A percentile compares a stretch with the other conserved stretches of the same genome.
Evolutionary conservation across 2,888 invertebrate species (phyloP).

Genomic region (Hylaea fasciaria): DNA sequence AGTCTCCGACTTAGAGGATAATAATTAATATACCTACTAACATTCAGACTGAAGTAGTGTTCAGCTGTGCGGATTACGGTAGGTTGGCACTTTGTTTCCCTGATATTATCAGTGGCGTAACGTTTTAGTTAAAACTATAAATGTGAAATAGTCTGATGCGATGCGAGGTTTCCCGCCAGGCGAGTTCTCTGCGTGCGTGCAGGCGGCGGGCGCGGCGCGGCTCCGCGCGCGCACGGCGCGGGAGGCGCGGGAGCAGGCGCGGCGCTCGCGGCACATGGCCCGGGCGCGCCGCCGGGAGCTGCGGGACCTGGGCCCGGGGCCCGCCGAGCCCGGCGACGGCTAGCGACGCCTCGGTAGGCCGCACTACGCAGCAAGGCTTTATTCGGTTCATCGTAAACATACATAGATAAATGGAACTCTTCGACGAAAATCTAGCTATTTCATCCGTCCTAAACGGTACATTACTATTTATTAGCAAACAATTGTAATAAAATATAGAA

Average conservation of each 20-base stretch:
- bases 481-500: not conserved
- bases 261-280: constrained; percentile 64
- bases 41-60: no score
- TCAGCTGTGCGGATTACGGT: no score
- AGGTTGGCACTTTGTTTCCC: no score
- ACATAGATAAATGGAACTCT: no score
- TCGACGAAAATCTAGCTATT: no score
- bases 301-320: constrained; percentile 45
- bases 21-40: no score
- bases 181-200: constrained; percentile 69
- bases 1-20: no score
- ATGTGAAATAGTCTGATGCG: not conserved
- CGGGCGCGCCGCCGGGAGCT: constrained; percentile 68
- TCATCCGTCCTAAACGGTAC: no score
- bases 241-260: constrained; percentile 64
- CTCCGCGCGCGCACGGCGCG: constrained; percentile 62
- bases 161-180: constrained; percentile 54
- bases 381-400: no score
- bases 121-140: no score
- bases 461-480: not conserved
- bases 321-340: constrained; percentile 17
- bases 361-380: no score
- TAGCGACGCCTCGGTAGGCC: constrained; percentile 6
- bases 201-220: constrained; percentile 56
- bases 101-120: no score